A percentile compares a stretch with the other conserved stretches of the same genome.
These are phyloP conservation scores for Odocoileus hemionus DNA, from an alignment of 2,113 vertebrate genomes.

Conservation along the genomic window DNA sequence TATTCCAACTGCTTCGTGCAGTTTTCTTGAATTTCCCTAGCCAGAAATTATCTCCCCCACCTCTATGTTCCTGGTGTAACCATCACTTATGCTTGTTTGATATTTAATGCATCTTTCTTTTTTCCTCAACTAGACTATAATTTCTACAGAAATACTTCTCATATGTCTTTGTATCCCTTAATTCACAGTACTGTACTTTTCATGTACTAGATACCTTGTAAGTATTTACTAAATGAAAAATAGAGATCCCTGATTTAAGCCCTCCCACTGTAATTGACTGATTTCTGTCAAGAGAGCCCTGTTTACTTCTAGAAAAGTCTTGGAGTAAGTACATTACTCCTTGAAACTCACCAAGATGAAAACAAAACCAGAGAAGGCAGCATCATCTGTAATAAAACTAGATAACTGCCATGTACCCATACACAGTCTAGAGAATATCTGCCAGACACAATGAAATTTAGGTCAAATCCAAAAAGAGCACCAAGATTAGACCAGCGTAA, in stretches of 20 bases:
- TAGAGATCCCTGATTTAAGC: background rate
- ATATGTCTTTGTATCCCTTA: background rate
- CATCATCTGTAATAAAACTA: background rate
- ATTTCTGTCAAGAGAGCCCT: background rate
- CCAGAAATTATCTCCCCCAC: background rate
- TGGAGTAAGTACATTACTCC: background rate
- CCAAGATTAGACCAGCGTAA: background rate
- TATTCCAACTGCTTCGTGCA: background rate
- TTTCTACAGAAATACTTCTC: background rate
- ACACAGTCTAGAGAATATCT: background rate
- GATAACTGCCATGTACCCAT: background rate
- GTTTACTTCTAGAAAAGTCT: background rate
- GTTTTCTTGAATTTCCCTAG: background rate
- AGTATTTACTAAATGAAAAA: conserved; percentile 22
- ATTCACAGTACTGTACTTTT: background rate
- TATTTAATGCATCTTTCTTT: background rate
- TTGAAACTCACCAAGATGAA: background rate
- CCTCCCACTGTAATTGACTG: background rate
- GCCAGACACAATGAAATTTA: background rate
- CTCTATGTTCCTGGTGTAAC: background rate
- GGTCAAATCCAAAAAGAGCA: background rate
- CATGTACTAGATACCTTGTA: background rate
- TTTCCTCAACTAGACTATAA: background rate
- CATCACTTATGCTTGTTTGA: background rate
- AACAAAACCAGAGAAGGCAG: background rate